These are phyloP conservation scores for Perodicticus potto DNA, from an alignment of 2,797 vertebrate genomes.

Conservation along the genomic window DNA sequence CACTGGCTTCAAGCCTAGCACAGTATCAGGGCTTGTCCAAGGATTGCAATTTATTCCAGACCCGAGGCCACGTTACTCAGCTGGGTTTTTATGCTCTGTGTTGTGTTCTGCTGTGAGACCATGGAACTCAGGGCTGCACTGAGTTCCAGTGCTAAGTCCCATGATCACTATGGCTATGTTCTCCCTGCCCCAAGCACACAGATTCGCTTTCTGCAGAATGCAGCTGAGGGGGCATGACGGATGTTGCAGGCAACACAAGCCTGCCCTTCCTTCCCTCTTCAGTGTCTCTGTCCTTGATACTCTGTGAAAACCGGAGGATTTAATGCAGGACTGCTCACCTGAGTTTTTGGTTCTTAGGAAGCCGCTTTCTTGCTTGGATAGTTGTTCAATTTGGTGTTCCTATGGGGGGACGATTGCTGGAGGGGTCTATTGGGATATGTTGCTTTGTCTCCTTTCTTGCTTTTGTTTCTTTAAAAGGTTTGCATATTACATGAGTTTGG, in stretches of 20 bases:
- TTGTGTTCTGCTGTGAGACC: background rate
- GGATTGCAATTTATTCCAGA: background rate
- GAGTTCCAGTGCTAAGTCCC: background rate
- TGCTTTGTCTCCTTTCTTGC: background rate
- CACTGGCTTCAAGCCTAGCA: background rate
- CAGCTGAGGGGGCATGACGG: background rate
- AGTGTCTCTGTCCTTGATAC: background rate
- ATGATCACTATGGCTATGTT: background rate
- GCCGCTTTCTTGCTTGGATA: background rate
- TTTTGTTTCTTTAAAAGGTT: background rate
- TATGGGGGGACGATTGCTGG: fast-evolving
- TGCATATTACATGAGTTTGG: background rate
- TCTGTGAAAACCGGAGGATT: background rate
- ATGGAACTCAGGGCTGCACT: background rate
- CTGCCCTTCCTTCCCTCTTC: background rate
- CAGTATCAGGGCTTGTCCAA: background rate
- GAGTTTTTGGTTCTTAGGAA: background rate
- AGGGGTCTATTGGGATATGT: background rate
- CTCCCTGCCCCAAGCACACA: background rate
- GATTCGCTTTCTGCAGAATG: background rate
- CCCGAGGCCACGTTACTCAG: background rate
- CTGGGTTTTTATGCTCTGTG: background rate
- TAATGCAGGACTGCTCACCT: background rate
- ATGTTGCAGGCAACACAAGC: background rate
- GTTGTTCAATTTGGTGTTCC: background rate